Evolutionary conservation across 2,113 vertebrate genomes (phyloP).

Genomic region (Limnothrissa miodon): DNA sequence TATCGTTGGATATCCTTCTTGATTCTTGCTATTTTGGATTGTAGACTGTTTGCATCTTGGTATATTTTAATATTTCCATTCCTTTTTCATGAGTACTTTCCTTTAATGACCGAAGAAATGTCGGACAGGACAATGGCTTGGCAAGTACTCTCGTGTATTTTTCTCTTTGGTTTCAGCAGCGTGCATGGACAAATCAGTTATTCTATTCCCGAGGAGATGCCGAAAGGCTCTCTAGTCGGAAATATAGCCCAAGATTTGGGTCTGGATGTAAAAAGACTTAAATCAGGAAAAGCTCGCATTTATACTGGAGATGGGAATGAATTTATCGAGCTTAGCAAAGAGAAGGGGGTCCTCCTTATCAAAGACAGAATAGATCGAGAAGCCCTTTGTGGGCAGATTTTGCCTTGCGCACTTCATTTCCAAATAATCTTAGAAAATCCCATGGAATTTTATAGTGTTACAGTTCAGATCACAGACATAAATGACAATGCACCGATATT

Average conservation of each 20-base stretch:
- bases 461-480: slow-evolving; percentile 68
- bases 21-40: neutral
- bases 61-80: too few relatives aligned
- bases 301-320: slow-evolving; percentile 54
- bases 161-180: neutral
- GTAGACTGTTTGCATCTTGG: too few relatives aligned
- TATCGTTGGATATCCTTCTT: neutral
- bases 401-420: slow-evolving; percentile 65
- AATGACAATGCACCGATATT: slow-evolving; percentile 77
- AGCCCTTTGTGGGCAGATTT: slow-evolving; percentile 61
- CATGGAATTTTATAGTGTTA: slow-evolving; percentile 67
- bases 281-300: slow-evolving; percentile 60
- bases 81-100: too few relatives aligned
- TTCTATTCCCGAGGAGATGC: slow-evolving; percentile 68
- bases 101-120: too few relatives aligned
- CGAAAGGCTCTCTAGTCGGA: slow-evolving; percentile 64
- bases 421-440: slow-evolving; percentile 74
- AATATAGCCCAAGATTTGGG: slow-evolving; percentile 70
- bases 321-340: slow-evolving; percentile 56
- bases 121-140: slow-evolving; percentile 10
- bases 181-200: slow-evolving; percentile 61
- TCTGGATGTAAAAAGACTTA: slow-evolving; percentile 59
- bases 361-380: slow-evolving; percentile 70
- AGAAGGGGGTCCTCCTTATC: slow-evolving; percentile 60
- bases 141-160: neutral